These are phyloP conservation scores for Sinella curviseta DNA, from an alignment of 1,140 invertebrate genomes.

Conservation along the genomic window DNA sequence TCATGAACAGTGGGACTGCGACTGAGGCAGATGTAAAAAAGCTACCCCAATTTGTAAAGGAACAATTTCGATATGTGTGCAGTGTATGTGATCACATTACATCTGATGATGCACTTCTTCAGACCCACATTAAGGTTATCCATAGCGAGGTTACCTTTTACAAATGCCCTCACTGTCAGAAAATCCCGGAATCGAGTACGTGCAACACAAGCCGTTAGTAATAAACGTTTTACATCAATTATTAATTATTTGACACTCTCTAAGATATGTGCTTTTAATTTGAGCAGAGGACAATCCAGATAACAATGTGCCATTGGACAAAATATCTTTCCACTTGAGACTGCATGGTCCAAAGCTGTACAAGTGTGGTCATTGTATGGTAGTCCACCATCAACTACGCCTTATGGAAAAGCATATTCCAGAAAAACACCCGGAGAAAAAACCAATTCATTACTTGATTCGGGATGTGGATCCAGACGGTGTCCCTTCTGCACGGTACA, in stretches of 20 bases:
- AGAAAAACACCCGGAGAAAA: constrained; percentile 64
- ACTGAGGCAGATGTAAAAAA: constrained; percentile 40
- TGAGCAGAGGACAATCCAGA: constrained; percentile 34
- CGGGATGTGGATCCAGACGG: constrained; percentile 58
- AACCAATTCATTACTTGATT: constrained; percentile 60
- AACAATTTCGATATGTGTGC: constrained; percentile 68
- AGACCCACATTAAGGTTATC: constrained; percentile 69
- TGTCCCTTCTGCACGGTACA: neutral
- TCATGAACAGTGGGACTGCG: neutral
- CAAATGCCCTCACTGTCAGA: constrained; percentile 69
- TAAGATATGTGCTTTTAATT: constrained; percentile 9
- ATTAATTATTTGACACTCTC: no score
- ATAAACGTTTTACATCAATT: neutral
- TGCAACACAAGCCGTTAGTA: neutral
- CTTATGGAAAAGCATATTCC: constrained; percentile 66
- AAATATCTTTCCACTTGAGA: constrained; percentile 69
- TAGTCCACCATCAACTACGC: constrained; percentile 60
- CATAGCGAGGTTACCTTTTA: constrained; percentile 65
- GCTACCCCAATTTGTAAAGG: constrained; percentile 65
- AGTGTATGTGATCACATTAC: constrained; percentile 73
- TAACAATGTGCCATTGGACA: constrained; percentile 58
- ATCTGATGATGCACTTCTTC: constrained; percentile 69
- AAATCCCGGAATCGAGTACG: constrained; percentile 41
- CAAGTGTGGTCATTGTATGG: constrained; percentile 67
- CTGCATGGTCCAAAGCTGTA: constrained; percentile 72